Conservation (phyloP, 2,113 vertebrate genomes). For the Carassius gibelio region DNA sequence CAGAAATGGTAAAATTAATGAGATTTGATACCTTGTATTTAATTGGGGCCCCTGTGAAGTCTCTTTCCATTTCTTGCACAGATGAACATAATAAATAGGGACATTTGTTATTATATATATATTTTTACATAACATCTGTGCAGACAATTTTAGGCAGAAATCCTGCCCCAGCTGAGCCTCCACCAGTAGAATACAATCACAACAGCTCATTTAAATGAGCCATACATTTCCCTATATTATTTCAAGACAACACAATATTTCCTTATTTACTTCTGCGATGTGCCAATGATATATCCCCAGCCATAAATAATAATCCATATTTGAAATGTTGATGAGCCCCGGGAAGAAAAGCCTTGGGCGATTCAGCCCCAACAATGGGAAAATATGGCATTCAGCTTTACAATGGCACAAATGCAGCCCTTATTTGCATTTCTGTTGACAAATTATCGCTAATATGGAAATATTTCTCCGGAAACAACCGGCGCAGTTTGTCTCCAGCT, state of each 20-base stretch:
- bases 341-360: slow-evolving; percentile 61
- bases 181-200: background rate
- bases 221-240: slow-evolving; percentile 26
- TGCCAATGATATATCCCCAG: slow-evolving; percentile 53
- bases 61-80: background rate
- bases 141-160: background rate
- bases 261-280: slow-evolving; percentile 46
- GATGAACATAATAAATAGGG: background rate
- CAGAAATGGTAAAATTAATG: background rate
- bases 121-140: background rate
- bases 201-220: background rate
- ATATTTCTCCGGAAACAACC: slow-evolving; percentile 50
- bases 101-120: background rate
- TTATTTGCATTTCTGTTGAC: slow-evolving; percentile 69
- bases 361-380: slow-evolving; percentile 68
- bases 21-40: background rate
- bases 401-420: slow-evolving; percentile 64
- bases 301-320: slow-evolving; percentile 68
- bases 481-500: slow-evolving; percentile 59
- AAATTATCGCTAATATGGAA: slow-evolving; percentile 58
- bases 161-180: background rate
- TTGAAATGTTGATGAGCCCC: slow-evolving; percentile 57
- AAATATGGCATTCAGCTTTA: slow-evolving; percentile 64
- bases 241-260: slow-evolving; percentile 41
- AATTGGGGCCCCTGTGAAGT: background rate